Base-by-base conservation (phyloP, 2,797 vertebrate species). In the Macrochelys suwanniensis region DNA sequence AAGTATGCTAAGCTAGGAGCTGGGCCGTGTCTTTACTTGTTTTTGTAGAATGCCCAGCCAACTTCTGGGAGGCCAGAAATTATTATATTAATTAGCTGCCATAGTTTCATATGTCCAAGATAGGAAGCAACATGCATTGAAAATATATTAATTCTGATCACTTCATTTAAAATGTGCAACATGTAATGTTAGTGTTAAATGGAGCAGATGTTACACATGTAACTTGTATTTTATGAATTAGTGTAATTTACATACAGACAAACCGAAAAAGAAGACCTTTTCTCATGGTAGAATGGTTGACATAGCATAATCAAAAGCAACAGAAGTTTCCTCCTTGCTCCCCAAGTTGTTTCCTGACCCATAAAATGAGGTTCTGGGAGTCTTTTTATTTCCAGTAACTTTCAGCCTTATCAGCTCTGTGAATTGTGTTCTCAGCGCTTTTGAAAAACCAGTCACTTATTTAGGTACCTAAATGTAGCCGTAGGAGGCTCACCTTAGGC, bases 321-420 rank as follows among this genome's bases (percentile, higher is more conserved):
- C 50, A 89, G 5, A 56, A 19, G 89, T 89, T 84, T 95, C n/a
- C 68, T 3, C 33, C 87, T 37, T 91, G 26, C 74, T 85, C 11
- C 31, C 51, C 78, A 50, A 84, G 53, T 92, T 85, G 31, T 80
- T 93, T 97, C 68, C 89, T 92, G 84, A 84, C 56, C 23, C n/a
- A 79, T 50, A 85, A 83, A 31, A 82, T 84, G 45, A 47, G 7
- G 26, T 77, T 77, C 28, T 47, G 74, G 45, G 26, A 77, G 26
- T 13, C 42, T 26, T 76, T 49, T 49, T 17, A 77, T 77, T 76
- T 45, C 65, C 19, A 68, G 33, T 37, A 68, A 68, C 19, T 71
- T 71, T 71, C 37, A 71, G 68, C 21, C 21, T 81, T 85, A 81
- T 87, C 2, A 0, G 78, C 19, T 68, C 61, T 89, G 23, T 88